phyloP scores from a whole-genome alignment of 2,797 vertebrate genomes.

The Lacerta agilis region DNA sequence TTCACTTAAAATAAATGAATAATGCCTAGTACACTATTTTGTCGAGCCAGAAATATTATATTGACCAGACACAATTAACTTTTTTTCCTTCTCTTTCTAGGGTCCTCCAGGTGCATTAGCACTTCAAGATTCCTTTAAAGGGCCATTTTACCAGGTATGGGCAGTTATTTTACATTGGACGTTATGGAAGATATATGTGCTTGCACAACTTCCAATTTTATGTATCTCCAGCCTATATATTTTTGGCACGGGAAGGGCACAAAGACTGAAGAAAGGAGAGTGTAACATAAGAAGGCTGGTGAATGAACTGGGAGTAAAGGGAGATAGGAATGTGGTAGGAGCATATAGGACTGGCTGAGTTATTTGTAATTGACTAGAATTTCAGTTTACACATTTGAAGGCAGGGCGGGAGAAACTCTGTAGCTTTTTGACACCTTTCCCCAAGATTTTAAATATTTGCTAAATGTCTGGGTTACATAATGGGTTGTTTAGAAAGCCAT shows the following conservation, averaged over 20 bases:
- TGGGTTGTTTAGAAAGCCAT: no score
- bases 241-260: background rate
- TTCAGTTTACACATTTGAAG: no score
- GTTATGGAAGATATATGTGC: background rate
- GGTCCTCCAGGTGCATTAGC: conserved; percentile 72
- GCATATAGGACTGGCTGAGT: no score
- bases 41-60: background rate
- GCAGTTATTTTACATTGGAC: background rate
- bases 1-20: conserved; percentile 9
- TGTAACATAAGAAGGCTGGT: background rate
- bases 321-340: no score
- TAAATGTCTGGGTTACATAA: no score
- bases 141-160: conserved; percentile 71
- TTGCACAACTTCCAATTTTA: background rate
- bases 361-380: no score
- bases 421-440: no score
- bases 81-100: conserved; percentile 43
- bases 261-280: background rate
- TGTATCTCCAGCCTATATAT: background rate
- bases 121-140: conserved; percentile 66
- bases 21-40: background rate
- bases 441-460: no score
- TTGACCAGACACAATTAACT: background rate
- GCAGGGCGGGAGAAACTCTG: no score
- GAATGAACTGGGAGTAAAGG: no score